Percentiles rank a stretch among this genome's conserved stretches.
phyloP scores from a whole-genome alignment of 2,888 invertebrate genomes.

The Neelides folsomi region DNA sequence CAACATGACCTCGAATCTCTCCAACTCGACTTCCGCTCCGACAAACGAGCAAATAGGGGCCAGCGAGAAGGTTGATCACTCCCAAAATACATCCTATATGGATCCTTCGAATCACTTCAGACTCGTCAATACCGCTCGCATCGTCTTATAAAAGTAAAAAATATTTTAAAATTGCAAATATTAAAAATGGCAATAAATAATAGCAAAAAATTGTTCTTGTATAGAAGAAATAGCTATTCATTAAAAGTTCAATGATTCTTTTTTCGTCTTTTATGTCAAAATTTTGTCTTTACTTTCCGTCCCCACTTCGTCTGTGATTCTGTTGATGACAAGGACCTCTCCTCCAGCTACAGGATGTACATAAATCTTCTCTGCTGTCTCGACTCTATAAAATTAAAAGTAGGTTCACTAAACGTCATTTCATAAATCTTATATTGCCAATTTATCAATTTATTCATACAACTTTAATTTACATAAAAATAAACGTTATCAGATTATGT shows the following conservation, averaged over 20 bases:
- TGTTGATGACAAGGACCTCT: constrained; percentile 70
- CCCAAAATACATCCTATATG: constrained; percentile 78
- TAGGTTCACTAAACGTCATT: no score
- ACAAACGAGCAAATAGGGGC: constrained; percentile 75
- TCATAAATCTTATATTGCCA: no score
- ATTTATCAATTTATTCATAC: no score
- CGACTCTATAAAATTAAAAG: constrained; percentile 50
- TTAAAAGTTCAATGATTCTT: no score
- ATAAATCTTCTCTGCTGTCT: constrained; percentile 78
- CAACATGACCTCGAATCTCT: constrained; percentile 51
- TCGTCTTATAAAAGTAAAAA: constrained; percentile 38
- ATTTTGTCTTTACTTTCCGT: constrained; percentile 45
- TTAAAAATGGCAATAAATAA: no score
- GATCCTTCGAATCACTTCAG: constrained; percentile 43
- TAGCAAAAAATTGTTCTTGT: no score
- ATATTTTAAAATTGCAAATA: background rate
- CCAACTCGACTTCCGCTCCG: constrained; percentile 73
- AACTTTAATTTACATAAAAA: constrained; percentile 1
- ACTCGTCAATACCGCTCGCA: constrained; percentile 50
- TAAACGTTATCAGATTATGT: background rate
- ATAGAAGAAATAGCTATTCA: no score
- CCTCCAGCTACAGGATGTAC: constrained; percentile 63
- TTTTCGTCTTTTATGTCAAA: no score
- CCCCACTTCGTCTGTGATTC: constrained; percentile 56
- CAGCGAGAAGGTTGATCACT: constrained; percentile 66